Conservation (phyloP, 2,113 vertebrate species). For the Halichoerus grypus region DNA sequence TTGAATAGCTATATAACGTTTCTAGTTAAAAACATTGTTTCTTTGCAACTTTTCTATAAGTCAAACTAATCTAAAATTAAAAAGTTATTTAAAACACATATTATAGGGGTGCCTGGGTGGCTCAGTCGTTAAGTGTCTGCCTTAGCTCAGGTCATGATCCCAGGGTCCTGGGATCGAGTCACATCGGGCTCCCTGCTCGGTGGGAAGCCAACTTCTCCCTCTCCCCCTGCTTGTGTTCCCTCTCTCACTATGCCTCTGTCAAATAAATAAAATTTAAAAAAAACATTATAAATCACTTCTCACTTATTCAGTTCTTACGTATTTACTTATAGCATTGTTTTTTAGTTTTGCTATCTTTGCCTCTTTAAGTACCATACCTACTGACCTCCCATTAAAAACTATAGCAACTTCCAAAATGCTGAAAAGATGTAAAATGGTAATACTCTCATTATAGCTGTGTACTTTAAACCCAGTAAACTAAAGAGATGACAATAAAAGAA, state of each 20-base stretch:
- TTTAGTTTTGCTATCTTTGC: conserved; percentile 8
- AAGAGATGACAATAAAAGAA: conserved; percentile 5
- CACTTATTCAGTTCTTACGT: neutral
- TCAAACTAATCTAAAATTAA: conserved; percentile 51
- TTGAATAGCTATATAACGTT: neutral
- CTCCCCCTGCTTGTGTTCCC: too few relatives aligned
- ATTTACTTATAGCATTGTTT: conserved; percentile 9
- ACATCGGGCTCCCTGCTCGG: too few relatives aligned
- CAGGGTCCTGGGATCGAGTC: too few relatives aligned
- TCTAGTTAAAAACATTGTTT: conserved; percentile 30
- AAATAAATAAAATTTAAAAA: neutral
- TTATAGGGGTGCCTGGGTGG: neutral
- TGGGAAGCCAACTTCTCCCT: too few relatives aligned
- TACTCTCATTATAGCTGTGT: neutral
- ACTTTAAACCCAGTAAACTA: conserved; percentile 46
- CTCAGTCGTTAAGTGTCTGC: too few relatives aligned
- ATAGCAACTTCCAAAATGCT: conserved; percentile 28
- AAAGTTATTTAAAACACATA: conserved; percentile 34
- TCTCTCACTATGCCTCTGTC: too few relatives aligned
- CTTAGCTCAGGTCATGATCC: too few relatives aligned
- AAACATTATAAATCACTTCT: neutral
- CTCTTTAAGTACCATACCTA: conserved; percentile 2
- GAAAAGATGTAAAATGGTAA: conserved; percentile 40
- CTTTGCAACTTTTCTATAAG: conserved; percentile 41
- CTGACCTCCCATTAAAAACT: conserved; percentile 14